Conservation (phyloP, 2,888 invertebrate species). For the Anodontia alba region DNA sequence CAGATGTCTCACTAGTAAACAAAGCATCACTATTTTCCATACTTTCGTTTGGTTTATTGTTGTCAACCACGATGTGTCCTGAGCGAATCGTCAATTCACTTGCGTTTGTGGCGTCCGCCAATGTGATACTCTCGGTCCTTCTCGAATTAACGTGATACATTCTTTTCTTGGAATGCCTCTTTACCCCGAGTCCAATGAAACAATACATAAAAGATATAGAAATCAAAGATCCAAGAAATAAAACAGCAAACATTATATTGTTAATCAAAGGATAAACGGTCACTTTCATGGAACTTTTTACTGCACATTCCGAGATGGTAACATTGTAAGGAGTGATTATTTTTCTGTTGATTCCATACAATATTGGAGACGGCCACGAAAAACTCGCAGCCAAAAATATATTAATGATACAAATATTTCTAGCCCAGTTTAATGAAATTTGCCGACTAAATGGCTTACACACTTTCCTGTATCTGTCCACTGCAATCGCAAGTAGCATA, state of each 20-base stretch:
- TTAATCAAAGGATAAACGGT: conserved; percentile 61
- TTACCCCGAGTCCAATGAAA: conserved; percentile 56
- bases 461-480: conserved; percentile 72
- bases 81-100: conserved; percentile 38
- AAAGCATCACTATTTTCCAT: conserved; percentile 31
- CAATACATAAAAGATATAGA: conserved; percentile 56
- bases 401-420: conserved; percentile 42
- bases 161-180: conserved; percentile 31
- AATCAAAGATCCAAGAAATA: conserved; percentile 54
- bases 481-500: conserved; percentile 58
- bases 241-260: conserved; percentile 43
- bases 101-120: conserved; percentile 13
- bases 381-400: conserved; percentile 39
- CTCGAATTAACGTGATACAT: neutral
- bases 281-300: conserved; percentile 51
- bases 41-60: neutral
- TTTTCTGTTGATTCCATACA: conserved; percentile 59
- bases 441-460: conserved; percentile 69
- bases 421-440: conserved; percentile 58
- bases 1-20: conserved; percentile 36
- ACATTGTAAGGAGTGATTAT: conserved; percentile 36
- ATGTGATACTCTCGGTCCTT: neutral
- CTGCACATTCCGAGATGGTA: conserved; percentile 65
- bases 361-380: conserved; percentile 57
- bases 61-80: neutral